A percentile compares a stretch with the other conserved stretches of the same genome.
phyloP scores from a whole-genome alignment of 2,113 vertebrate genomes.

The Lipophrys pholis region DNA sequence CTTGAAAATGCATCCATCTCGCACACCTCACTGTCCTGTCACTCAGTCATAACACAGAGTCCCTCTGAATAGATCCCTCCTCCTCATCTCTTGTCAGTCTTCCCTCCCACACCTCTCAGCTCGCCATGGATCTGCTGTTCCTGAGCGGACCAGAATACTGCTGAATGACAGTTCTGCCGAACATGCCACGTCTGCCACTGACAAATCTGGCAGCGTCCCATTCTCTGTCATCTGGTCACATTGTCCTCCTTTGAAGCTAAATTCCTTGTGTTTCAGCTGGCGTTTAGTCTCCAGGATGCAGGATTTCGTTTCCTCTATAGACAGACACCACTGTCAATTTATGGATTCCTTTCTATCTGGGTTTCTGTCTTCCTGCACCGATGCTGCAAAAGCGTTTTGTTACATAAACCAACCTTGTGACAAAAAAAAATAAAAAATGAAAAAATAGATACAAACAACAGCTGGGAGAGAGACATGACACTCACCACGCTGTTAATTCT shows the following conservation, averaged over 20 bases:
- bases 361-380: neutral
- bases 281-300: conserved; percentile 5
- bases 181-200: conserved; percentile 48
- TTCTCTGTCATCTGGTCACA: conserved; percentile 43
- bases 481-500: conserved; percentile 3
- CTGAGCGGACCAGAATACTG: conserved; percentile 53
- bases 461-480: conserved; percentile 33
- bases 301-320: neutral
- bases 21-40: conserved; percentile 51
- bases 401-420: conserved; percentile 15
- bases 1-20: conserved; percentile 28
- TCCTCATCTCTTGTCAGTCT: conserved; percentile 56
- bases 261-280: conserved; percentile 40
- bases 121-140: conserved; percentile 50
- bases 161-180: conserved; percentile 66
- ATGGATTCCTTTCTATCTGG: neutral
- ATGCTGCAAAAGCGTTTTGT: conserved; percentile 17
- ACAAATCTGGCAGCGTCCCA: conserved; percentile 58
- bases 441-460: conserved; percentile 2
- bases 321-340: neutral
- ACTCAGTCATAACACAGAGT: conserved; percentile 43
- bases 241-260: conserved; percentile 27
- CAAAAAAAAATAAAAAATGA: neutral
- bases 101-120: conserved; percentile 62
- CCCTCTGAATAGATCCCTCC: conserved; percentile 51